These are phyloP conservation scores for Cyrtorhinus lividipennis DNA, from an alignment of 1,140 invertebrate species.

Conservation along the genomic window DNA sequence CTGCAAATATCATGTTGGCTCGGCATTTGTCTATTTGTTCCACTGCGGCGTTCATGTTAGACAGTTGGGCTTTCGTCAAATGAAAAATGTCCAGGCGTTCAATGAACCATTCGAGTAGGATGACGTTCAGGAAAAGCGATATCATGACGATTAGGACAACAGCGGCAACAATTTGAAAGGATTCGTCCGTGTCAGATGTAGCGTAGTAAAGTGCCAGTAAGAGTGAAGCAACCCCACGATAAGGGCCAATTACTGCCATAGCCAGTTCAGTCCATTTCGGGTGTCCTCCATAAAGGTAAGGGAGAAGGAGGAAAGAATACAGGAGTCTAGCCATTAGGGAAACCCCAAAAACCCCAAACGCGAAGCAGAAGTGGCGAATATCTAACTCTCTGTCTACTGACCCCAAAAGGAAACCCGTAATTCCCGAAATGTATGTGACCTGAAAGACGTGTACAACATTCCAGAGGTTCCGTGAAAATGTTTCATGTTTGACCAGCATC, in stretches of 20 bases:
- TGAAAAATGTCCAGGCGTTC: background rate
- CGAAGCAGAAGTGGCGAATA: background rate
- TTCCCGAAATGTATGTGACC: background rate
- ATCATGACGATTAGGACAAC: background rate
- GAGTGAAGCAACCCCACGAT: background rate
- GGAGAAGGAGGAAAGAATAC: background rate
- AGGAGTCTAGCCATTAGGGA: background rate
- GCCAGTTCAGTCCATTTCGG: background rate
- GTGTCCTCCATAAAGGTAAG: background rate
- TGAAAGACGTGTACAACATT: background rate
- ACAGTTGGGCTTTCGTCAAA: background rate
- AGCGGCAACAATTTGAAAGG: background rate
- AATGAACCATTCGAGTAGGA: background rate
- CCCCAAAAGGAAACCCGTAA: background rate
- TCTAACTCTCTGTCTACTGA: background rate
- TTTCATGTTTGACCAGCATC: background rate
- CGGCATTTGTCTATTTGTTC: constrained; percentile 8
- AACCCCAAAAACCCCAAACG: background rate
- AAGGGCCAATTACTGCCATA: background rate
- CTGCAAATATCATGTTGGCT: constrained; percentile 1
- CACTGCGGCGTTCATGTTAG: constrained; percentile 1
- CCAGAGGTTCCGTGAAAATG: background rate
- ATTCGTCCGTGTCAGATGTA: background rate
- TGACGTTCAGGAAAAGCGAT: constrained; percentile 5
- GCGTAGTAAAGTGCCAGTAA: background rate